Evolutionary conservation across 2,888 invertebrate genomes (phyloP), one percentile per base, ranked within the genome.

Genomic region (Dolichomitus sp.): DNA sequence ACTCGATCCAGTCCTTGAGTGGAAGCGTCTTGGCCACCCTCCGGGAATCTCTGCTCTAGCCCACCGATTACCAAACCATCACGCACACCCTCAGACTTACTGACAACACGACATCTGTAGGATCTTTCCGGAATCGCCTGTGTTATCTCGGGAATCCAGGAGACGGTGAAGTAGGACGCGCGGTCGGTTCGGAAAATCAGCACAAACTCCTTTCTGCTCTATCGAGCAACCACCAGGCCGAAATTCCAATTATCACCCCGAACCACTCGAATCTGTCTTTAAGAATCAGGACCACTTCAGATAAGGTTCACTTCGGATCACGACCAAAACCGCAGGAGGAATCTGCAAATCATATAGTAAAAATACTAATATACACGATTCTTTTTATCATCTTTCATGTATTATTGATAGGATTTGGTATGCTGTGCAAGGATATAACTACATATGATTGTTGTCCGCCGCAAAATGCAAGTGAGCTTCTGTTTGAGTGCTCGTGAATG

Each of bases 31-130:
- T 23, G 59, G 45, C 65, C 50, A 57, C 63, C 63, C 61, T 33
- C 59, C 23, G 57, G 14, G 11, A 11, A 59, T 30, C 69, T 70
- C 52, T 45, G 52, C 61, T 68, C 37, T 79, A 48, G 54, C 75
- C 52, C 68, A 80, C 80, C 76, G 82, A 76, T 79, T 79, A 74
- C 69, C 75, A 61, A 82, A 80, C 65, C 27, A 17, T 9, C 69
- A 40, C 50, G 19, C 57, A 37, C 17, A 40, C 23, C 7, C 40
- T 42, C 57, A 0, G 37, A 40, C 42, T 65, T 50, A 74, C 57
- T 37, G 72, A 69, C 66, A 54, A 78, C 33, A 79, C 84, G 86
- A 86, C 84, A 86, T 86, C 86, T 85, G 86, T 86, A 76, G 84
- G 83, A 84, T 84, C 69, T 68, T 80, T 73, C 52, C 76, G 85